These are phyloP conservation scores for Emmelina monodactyla DNA, from an alignment of 2,888 invertebrate species.

Conservation along the genomic window DNA sequence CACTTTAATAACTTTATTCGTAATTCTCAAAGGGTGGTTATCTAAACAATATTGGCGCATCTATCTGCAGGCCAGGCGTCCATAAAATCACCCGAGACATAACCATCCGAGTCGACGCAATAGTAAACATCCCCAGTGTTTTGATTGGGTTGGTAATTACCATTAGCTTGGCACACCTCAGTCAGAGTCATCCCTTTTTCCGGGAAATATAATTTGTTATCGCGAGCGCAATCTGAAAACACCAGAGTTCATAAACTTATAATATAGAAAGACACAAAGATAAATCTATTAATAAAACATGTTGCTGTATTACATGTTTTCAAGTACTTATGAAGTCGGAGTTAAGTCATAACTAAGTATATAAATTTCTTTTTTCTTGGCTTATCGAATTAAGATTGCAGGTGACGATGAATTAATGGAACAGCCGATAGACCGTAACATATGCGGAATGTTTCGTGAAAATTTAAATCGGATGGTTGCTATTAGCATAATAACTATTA, in stretches of 20 bases:
- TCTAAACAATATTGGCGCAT: conserved; percentile 22
- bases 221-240: conserved; percentile 70
- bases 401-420: not conserved
- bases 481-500: not conserved
- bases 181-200: conserved; percentile 50
- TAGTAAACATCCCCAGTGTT: conserved; percentile 54
- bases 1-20: not conserved
- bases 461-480: not conserved
- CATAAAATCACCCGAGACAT: conserved; percentile 27
- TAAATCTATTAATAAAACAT: too few relatives aligned
- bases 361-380: too few relatives aligned
- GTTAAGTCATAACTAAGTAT: too few relatives aligned
- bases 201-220: conserved; percentile 55
- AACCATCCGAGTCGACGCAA: conserved; percentile 71
- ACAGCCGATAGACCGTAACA: conserved; percentile 1
- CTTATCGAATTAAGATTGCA: too few relatives aligned
- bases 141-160: conserved; percentile 67
- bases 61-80: conserved; percentile 24
- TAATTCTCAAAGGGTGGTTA: not conserved
- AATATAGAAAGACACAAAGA: too few relatives aligned
- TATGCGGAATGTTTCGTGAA: conserved; percentile 1
- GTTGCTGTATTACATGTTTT: too few relatives aligned
- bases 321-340: too few relatives aligned
- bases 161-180: conserved; percentile 58
- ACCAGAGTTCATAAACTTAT: too few relatives aligned